Percentiles rank a stretch among this genome's conserved stretches.
phyloP scores from a whole-genome alignment of 2,888 invertebrate species.

The Frankliniella intonsa region DNA sequence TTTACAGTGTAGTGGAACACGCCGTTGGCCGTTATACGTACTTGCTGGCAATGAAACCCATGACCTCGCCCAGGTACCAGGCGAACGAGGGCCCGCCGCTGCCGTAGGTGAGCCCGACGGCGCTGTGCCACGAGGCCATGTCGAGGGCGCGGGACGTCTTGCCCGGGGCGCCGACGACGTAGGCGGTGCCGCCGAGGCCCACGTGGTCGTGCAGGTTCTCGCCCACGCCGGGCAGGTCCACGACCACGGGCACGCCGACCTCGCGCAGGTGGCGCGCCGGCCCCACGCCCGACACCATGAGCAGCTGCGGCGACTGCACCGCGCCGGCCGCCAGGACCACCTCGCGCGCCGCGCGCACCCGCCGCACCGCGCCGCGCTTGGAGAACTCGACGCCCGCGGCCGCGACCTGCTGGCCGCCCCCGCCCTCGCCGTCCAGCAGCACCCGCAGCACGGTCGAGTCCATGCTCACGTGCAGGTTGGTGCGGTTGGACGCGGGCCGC shows the following conservation, averaged over 20 bases:
- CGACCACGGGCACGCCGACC: slow-evolving; percentile 34
- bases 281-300: slow-evolving; percentile 37
- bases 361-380: slow-evolving; percentile 48
- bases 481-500: slow-evolving; percentile 36
- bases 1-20: too few relatives aligned
- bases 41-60: slow-evolving; percentile 72
- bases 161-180: slow-evolving; percentile 58
- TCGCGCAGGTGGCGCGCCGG: slow-evolving; percentile 33
- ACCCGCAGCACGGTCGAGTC: slow-evolving; percentile 42
- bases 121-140: slow-evolving; percentile 57
- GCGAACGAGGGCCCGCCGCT: slow-evolving; percentile 65
- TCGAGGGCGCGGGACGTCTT: slow-evolving; percentile 47
- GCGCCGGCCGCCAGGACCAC: slow-evolving; percentile 38
- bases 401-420: slow-evolving; percentile 36
- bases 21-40: slow-evolving; percentile 37
- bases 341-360: slow-evolving; percentile 33
- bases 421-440: not conserved
- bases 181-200: slow-evolving; percentile 69
- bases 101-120: slow-evolving; percentile 59
- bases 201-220: slow-evolving; percentile 54
- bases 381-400: slow-evolving; percentile 65
- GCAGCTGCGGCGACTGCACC: slow-evolving; percentile 36
- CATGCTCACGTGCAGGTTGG: slow-evolving; percentile 40
- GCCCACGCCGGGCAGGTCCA: slow-evolving; percentile 46
- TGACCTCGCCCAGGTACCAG: slow-evolving; percentile 70